Evolutionary conservation across 2,797 vertebrate genomes (phyloP).

Genomic region (Emydoidea blandingii): DNA sequence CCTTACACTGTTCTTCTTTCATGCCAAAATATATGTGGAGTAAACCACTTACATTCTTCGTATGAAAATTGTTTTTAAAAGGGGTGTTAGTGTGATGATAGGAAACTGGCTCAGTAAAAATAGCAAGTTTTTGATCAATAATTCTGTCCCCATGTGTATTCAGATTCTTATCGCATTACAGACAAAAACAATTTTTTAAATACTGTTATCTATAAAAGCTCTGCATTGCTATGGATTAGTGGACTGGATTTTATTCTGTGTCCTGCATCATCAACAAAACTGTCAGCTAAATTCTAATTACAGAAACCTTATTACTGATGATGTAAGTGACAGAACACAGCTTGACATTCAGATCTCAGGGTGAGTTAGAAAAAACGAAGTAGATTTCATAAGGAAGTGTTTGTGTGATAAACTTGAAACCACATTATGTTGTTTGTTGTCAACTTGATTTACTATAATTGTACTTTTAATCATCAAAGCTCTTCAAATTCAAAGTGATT

Average conservation of each 20-base stretch:
- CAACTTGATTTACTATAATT: not conserved
- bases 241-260: not conserved
- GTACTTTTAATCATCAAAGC: not conserved
- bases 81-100: not conserved
- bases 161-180: not conserved
- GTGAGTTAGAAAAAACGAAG: not conserved
- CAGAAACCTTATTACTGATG: not conserved
- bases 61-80: not conserved
- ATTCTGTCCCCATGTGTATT: not conserved
- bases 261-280: not conserved
- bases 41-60: not conserved
- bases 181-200: not conserved
- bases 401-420: not conserved
- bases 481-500: not conserved
- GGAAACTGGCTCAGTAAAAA: not conserved
- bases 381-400: not conserved
- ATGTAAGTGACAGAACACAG: not conserved
- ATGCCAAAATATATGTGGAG: not conserved
- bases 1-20: not conserved
- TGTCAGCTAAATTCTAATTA: not conserved
- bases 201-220: not conserved
- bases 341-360: not conserved
- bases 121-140: not conserved
- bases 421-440: not conserved
- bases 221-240: not conserved